These are phyloP conservation scores for Hyphantria cunea DNA, from an alignment of 1,140 invertebrate species.

Conservation along the genomic window DNA sequence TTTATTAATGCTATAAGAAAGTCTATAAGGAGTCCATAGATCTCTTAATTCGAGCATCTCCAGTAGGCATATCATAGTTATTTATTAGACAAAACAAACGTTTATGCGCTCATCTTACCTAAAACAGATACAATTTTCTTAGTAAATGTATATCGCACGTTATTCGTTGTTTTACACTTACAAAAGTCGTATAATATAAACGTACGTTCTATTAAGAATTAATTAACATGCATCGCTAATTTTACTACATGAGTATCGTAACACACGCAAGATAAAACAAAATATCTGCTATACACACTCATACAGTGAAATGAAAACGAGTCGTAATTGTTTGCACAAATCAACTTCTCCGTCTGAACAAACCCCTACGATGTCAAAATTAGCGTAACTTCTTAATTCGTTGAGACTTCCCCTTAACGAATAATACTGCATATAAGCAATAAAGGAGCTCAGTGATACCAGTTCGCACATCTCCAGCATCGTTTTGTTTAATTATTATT, in stretches of 20 bases:
- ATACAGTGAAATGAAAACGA: slow-evolving; percentile 10
- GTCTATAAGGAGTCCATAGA: too few relatives aligned
- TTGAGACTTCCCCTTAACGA: slow-evolving; percentile 53
- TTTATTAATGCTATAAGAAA: too few relatives aligned
- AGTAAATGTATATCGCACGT: too few relatives aligned
- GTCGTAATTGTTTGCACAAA: slow-evolving; percentile 31
- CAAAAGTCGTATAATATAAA: too few relatives aligned
- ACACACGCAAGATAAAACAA: not conserved
- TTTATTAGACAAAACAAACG: too few relatives aligned
- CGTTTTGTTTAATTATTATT: slow-evolving; percentile 72
- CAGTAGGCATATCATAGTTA: too few relatives aligned
- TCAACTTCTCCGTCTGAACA: slow-evolving; percentile 27
- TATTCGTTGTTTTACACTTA: too few relatives aligned
- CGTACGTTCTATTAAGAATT: not conserved
- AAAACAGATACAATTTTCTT: too few relatives aligned
- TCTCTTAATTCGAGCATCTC: too few relatives aligned
- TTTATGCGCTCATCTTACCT: too few relatives aligned
- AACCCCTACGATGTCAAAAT: slow-evolving; percentile 45
- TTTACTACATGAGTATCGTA: not conserved
- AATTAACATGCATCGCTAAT: not conserved
- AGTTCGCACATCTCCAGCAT: slow-evolving; percentile 67
- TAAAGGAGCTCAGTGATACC: slow-evolving; percentile 63
- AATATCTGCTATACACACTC: slow-evolving; percentile 2
- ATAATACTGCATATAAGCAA: slow-evolving; percentile 67
- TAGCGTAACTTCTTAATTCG: slow-evolving; percentile 62